phyloP scores from a whole-genome alignment of 2,888 invertebrate genomes.

The Acholoe squamosa region DNA sequence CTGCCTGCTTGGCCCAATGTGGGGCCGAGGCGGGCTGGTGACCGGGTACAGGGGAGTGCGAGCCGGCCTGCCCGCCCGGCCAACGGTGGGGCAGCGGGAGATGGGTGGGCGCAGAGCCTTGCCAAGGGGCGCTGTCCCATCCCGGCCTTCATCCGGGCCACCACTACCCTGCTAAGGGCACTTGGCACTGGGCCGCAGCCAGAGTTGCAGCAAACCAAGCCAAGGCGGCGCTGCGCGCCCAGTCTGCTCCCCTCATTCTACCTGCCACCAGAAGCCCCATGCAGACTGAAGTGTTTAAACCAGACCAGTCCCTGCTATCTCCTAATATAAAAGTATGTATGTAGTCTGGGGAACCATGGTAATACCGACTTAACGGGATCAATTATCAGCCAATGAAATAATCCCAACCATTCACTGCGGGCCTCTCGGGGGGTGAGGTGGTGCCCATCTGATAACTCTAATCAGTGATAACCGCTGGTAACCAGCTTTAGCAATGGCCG shows the following conservation, averaged over 20 bases:
- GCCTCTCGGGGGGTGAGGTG: no score
- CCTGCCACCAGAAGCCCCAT: neutral
- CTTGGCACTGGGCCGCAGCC: conserved; percentile 8
- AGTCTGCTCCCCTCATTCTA: neutral
- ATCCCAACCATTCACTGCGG: no score
- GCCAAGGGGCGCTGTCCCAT: conserved; percentile 38
- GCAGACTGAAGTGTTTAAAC: neutral
- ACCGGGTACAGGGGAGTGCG: conserved; percentile 31
- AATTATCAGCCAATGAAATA: no score
- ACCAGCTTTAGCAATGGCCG: no score
- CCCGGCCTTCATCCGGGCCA: neutral
- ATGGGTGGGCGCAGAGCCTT: neutral
- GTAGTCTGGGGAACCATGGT: no score
- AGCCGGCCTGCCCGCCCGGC: conserved; percentile 1
- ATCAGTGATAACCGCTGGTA: no score
- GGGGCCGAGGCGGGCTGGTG: conserved; percentile 31
- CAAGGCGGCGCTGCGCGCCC: neutral
- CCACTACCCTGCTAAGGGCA: conserved; percentile 5
- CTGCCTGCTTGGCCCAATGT: conserved; percentile 34
- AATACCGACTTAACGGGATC: no score
- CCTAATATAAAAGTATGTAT: no score
- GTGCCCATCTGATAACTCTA: no score
- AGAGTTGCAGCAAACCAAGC: neutral
- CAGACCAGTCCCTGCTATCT: no score
- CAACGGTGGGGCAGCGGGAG: neutral